A percentile compares a stretch with the other conserved stretches of the same genome.
Evolutionary conservation across 2,797 vertebrate genomes (phyloP).

Genomic region (Manis pentadactyla): DNA sequence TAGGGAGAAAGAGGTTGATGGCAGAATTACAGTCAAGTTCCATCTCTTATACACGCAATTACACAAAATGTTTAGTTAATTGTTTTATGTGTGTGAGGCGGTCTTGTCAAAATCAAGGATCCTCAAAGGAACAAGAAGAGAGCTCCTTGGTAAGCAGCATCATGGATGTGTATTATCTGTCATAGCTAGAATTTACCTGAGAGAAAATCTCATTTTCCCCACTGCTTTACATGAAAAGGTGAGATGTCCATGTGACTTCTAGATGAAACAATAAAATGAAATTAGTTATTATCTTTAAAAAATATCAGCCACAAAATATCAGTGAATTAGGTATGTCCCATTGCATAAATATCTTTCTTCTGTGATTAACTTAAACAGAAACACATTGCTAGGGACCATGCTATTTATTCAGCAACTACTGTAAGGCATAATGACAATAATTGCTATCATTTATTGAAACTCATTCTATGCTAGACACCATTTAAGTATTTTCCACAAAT

Average conservation of each 20-base stretch:
- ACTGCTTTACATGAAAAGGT: constrained; percentile 32
- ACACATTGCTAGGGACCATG: neutral
- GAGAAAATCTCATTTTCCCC: neutral
- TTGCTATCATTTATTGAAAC: neutral
- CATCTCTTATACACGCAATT: constrained; percentile 46
- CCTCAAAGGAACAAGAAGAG: constrained; percentile 40
- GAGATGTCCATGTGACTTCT: neutral
- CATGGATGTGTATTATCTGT: neutral
- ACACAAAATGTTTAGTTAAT: constrained; percentile 69
- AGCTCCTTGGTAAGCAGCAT: neutral
- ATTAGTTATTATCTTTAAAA: neutral
- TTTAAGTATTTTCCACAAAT: neutral
- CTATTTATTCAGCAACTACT: neutral
- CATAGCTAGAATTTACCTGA: neutral
- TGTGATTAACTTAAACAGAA: neutral
- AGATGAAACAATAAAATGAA: constrained; percentile 16
- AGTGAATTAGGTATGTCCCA: neutral
- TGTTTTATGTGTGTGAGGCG: constrained; percentile 44
- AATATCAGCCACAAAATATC: neutral
- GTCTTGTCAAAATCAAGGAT: constrained; percentile 60
- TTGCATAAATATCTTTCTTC: neutral
- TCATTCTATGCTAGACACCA: neutral
- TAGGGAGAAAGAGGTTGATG: constrained; percentile 21
- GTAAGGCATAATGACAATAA: neutral
- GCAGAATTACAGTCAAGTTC: constrained; percentile 51